Evolutionary conservation across 2,888 invertebrate species (phyloP), one percentile per base, ranked within the genome.

Genomic region (Phasia obesa): DNA sequence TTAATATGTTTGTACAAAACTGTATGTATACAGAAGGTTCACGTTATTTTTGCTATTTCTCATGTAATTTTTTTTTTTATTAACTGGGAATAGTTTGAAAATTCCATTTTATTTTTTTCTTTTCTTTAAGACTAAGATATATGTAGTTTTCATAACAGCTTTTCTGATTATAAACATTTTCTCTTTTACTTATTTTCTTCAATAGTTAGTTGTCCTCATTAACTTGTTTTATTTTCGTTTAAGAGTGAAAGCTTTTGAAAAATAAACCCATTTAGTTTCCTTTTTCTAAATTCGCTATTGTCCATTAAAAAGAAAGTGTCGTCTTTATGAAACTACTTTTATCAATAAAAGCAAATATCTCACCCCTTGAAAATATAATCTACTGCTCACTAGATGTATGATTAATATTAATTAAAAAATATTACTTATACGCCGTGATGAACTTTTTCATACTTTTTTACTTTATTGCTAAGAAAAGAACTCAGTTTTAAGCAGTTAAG

Each of bases 321-420:
- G 27, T 4, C 42, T 31, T n/a, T 64, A 74, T 23, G 11, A 51
- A 47, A 62, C 62, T 51, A 21, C 23, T 49, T 49, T 23, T 6
- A 15, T 31, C 31, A 13, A 25, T 44, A 13, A 57, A 0, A 35
- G n/a, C 23, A 57, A 55, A 55, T 55, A 65, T n/a, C n/a, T n/a
- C n/a, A 67, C 25, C 21, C 21, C 27, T 49, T 38, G n/a, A 35
- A 42, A 59, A 47, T n/a, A 57, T 21, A 59, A 25, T 23, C 38
- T 19, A 69, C 7, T 38, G 19, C 35, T 44, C n/a, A 35, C 62
- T 25, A 55, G 23, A 38, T 15, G 65, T 78, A 78, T 82, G 53
- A 78, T 74, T 65, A 70, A 78, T 70, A 59, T 82, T 78, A 78
- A 74, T 70, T 78, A 70, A 74, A 70, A 70, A 53, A 78, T 78